phyloP scores from a whole-genome alignment of 2,888 invertebrate species.

The Drosophila nigricruria region DNA sequence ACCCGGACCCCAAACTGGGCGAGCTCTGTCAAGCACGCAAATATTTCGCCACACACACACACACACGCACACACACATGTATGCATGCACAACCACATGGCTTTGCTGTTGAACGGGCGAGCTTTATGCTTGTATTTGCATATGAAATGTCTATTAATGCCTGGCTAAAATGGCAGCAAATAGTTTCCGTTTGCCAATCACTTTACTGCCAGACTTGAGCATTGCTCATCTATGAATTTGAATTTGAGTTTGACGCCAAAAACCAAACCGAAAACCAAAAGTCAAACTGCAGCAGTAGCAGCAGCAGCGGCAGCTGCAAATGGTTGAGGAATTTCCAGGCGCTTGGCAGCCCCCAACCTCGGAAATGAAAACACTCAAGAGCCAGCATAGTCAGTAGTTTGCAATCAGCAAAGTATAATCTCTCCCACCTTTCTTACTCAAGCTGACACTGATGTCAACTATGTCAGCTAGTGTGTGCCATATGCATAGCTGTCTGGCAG shows the following conservation, averaged over 20 bases:
- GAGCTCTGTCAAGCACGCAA: slow-evolving; percentile 60
- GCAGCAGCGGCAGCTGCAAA: slow-evolving; percentile 7
- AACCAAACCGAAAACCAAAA: slow-evolving; percentile 26
- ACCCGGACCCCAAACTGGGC: slow-evolving; percentile 34
- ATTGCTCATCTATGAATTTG: slow-evolving; percentile 58
- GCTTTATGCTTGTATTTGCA: slow-evolving; percentile 58
- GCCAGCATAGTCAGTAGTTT: neutral
- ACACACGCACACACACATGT: slow-evolving; percentile 22
- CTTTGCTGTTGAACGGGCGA: slow-evolving; percentile 30
- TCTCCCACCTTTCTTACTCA: neutral
- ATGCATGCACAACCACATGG: slow-evolving; percentile 15
- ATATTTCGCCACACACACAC: slow-evolving; percentile 52
- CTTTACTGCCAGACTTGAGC: slow-evolving; percentile 44
- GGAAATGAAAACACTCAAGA: slow-evolving; percentile 73
- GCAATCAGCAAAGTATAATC: neutral
- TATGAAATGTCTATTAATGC: slow-evolving; percentile 78
- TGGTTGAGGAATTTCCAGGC: slow-evolving; percentile 57
- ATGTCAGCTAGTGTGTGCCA: slow-evolving; percentile 52
- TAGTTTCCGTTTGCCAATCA: slow-evolving; percentile 76
- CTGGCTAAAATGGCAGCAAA: slow-evolving; percentile 74
- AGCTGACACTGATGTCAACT: slow-evolving; percentile 10
- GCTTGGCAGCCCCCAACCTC: slow-evolving; percentile 48
- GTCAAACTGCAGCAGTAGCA: slow-evolving; percentile 13
- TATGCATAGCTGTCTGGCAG: slow-evolving; percentile 58
- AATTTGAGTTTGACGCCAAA: slow-evolving; percentile 59